These are phyloP conservation scores for Bactericera cockerelli DNA, from an alignment of 1,140 invertebrate species.

Conservation along the genomic window DNA sequence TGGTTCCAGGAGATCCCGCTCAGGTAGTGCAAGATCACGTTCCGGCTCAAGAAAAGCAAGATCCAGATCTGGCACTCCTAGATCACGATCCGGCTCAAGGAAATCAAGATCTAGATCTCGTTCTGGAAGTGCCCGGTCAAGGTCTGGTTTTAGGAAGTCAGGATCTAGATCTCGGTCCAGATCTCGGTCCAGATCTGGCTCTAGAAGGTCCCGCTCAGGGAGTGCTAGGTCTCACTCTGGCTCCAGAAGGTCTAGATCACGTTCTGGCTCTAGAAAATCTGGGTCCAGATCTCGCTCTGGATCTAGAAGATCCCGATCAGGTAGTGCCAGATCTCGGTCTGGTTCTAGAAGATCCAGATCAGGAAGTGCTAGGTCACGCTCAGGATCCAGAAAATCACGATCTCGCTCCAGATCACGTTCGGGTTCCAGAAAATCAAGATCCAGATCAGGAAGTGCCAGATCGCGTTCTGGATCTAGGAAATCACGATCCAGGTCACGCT, in stretches of 20 bases:
- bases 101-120: slow-evolving; percentile 14
- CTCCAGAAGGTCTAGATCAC: slow-evolving; percentile 14
- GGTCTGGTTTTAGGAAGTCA: slow-evolving; percentile 15
- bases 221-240: slow-evolving; percentile 15
- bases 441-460: slow-evolving; percentile 25
- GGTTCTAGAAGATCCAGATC: slow-evolving; percentile 12
- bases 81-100: neutral
- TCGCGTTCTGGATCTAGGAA: slow-evolving; percentile 27
- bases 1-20: slow-evolving; percentile 25
- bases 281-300: slow-evolving; percentile 20
- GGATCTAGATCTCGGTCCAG: slow-evolving; percentile 16
- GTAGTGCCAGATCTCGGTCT: slow-evolving; percentile 16
- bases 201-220: slow-evolving; percentile 14
- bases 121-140: slow-evolving; percentile 14
- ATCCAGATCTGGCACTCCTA: slow-evolving; percentile 10
- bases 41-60: slow-evolving; percentile 12
- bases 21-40: slow-evolving; percentile 25
- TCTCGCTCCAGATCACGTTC: slow-evolving; percentile 26
- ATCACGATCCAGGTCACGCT: slow-evolving; percentile 22
- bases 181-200: slow-evolving; percentile 19
- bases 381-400: slow-evolving; percentile 24
- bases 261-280: slow-evolving; percentile 9
- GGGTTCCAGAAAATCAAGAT: slow-evolving; percentile 27
- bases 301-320: slow-evolving; percentile 19
- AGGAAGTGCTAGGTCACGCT: too few species aligned